These are phyloP conservation scores for Eospalax fontanierii DNA, from an alignment of 2,797 vertebrate genomes.

Conservation along the genomic window DNA sequence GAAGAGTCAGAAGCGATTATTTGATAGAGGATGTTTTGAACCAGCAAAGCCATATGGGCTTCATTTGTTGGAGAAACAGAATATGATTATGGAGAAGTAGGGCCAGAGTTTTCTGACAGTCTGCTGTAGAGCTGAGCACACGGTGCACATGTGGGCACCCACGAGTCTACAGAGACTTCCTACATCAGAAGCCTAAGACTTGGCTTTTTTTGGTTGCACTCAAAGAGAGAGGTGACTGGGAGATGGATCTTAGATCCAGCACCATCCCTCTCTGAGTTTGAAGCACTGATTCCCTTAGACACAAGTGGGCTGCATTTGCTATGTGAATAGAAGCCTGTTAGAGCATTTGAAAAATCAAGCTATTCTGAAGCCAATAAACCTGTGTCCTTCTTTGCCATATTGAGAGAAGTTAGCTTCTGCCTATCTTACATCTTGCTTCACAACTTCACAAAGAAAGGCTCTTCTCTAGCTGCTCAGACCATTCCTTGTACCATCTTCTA, in stretches of 20 bases:
- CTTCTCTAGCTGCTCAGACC: background rate
- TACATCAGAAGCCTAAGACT: slow-evolving; percentile 64
- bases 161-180: slow-evolving; percentile 65
- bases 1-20: slow-evolving; percentile 72
- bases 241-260: background rate
- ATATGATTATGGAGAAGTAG: background rate
- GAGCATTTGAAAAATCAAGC: background rate
- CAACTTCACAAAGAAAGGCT: background rate
- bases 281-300: background rate
- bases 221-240: background rate
- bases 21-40: slow-evolving; percentile 78
- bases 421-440: background rate
- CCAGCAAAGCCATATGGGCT: slow-evolving; percentile 79
- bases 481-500: background rate
- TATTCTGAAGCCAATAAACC: background rate
- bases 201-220: slow-evolving; percentile 74
- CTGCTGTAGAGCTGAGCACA: slow-evolving; percentile 83
- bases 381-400: background rate
- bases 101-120: slow-evolving; percentile 81
- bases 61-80: slow-evolving; percentile 79
- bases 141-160: slow-evolving; percentile 82
- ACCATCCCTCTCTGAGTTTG: background rate
- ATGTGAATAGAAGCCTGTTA: background rate
- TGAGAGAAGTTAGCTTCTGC: background rate
- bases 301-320: background rate